These are phyloP conservation scores for Pilophorus perplexus DNA, from an alignment of 2,888 invertebrate species.

Conservation along the genomic window DNA sequence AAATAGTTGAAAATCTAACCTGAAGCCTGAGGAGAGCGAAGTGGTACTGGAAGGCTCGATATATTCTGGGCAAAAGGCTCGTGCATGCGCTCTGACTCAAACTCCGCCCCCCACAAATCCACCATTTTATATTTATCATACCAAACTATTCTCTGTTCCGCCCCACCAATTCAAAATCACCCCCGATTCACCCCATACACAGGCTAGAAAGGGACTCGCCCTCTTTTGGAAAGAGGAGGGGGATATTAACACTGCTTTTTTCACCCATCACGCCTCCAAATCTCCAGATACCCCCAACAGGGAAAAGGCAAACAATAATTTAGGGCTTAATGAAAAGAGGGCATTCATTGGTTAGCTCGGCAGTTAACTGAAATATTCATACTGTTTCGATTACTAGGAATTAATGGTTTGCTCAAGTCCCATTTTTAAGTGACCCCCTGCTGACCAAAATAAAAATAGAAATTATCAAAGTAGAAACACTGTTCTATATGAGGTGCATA, in stretches of 20 bases:
- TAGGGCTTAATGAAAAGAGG: too few species aligned
- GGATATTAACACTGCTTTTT: too few species aligned
- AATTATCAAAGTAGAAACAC: too few species aligned
- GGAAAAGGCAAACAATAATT: constrained; percentile 1
- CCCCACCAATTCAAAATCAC: not conserved
- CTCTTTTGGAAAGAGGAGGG: too few species aligned
- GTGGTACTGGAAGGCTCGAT: constrained; percentile 20
- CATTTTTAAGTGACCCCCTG: too few species aligned
- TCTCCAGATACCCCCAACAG: not conserved
- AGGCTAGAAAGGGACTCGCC: too few species aligned
- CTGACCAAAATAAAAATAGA: too few species aligned
- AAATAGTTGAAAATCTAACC: not conserved
- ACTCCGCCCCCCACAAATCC: constrained; percentile 31
- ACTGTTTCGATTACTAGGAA: too few species aligned
- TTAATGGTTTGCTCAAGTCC: too few species aligned
- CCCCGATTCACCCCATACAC: constrained; percentile 1
- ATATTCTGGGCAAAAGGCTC: constrained; percentile 2
- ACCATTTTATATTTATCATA: constrained; percentile 33
- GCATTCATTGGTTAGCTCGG: too few species aligned
- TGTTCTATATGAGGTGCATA: too few species aligned
- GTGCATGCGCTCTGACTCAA: constrained; percentile 19
- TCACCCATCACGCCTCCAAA: not conserved
- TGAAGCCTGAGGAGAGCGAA: not conserved
- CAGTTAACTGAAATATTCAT: too few species aligned
- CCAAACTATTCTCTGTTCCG: constrained; percentile 10